These are phyloP conservation scores for Limenitis camilla DNA, from an alignment of 2,888 invertebrate genomes.

Conservation along the genomic window DNA sequence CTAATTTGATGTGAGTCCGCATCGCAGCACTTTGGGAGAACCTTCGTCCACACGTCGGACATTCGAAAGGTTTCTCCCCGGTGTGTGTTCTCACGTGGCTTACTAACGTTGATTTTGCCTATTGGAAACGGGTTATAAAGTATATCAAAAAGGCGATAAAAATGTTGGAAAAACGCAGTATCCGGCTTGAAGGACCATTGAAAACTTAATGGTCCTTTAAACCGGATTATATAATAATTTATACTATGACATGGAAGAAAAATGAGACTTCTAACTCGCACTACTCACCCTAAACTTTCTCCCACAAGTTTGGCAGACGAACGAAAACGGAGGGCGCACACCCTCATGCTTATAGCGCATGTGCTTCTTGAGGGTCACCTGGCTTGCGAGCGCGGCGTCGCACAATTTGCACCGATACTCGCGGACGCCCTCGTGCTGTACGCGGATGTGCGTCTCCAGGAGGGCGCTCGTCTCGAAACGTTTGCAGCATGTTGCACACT, in stretches of 20 bases:
- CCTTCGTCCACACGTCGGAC: conserved; percentile 45
- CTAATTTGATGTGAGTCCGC: conserved; percentile 55
- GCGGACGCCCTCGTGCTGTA: conserved; percentile 58
- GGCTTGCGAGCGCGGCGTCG: conserved; percentile 53
- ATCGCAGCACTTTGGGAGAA: conserved; percentile 58
- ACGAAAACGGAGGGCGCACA: conserved; percentile 34
- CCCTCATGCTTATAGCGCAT: conserved; percentile 41
- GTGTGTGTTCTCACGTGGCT: conserved; percentile 62
- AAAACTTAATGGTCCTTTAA: no score
- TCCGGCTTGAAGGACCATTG: no score
- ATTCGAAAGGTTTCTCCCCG: conserved; percentile 58
- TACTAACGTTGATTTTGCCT: conserved; percentile 55
- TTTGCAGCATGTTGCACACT: conserved; percentile 44
- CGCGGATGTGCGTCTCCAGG: conserved; percentile 37
- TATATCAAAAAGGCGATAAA: no score
- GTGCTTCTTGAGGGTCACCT: conserved; percentile 49
- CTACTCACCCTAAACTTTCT: conserved; percentile 49
- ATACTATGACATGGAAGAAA: not conserved
- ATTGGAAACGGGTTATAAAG: no score
- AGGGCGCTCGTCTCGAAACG: conserved; percentile 36
- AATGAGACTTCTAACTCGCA: conserved; percentile 12
- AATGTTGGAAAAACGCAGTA: no score
- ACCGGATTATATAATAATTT: no score
- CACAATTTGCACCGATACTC: conserved; percentile 52
- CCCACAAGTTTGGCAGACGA: conserved; percentile 60